phyloP scores from a whole-genome alignment of 2,797 vertebrate species.

The Diglossa cyanea region DNA sequence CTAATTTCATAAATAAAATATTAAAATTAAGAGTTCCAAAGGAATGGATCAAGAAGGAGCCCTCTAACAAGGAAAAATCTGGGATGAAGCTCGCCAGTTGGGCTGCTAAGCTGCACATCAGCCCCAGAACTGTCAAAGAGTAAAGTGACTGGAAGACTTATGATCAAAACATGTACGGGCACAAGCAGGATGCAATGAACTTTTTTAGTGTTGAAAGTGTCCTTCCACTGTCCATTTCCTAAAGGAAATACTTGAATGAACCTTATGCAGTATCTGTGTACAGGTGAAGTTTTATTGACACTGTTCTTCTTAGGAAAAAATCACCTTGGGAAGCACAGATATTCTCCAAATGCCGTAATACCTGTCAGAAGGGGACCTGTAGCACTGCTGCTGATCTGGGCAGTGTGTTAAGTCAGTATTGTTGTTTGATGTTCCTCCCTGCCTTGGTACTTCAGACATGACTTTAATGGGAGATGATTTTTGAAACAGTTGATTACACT shows the following conservation, averaged over 20 bases:
- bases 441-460: conserved; percentile 41
- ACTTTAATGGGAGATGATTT: conserved; percentile 20
- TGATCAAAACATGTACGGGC: conserved; percentile 5
- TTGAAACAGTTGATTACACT: conserved; percentile 37
- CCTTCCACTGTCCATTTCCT: conserved; percentile 58
- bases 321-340: neutral
- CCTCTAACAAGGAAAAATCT: neutral
- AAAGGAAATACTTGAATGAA: conserved; percentile 71
- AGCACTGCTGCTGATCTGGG: conserved; percentile 17
- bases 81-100: neutral
- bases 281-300: conserved; percentile 48
- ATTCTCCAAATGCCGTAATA: conserved; percentile 9
- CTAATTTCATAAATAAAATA: conserved; percentile 5
- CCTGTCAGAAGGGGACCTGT: conserved; percentile 21
- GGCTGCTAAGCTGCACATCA: neutral
- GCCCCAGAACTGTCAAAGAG: neutral
- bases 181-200: conserved; percentile 14
- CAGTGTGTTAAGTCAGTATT: conserved; percentile 50
- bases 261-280: conserved; percentile 41
- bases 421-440: conserved; percentile 25
- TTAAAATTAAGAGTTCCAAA: neutral
- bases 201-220: conserved; percentile 38
- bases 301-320: conserved; percentile 12
- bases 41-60: neutral
- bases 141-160: neutral